phyloP scores from a whole-genome alignment of 2,113 vertebrate genomes.

The Hipposideros armiger region DNA sequence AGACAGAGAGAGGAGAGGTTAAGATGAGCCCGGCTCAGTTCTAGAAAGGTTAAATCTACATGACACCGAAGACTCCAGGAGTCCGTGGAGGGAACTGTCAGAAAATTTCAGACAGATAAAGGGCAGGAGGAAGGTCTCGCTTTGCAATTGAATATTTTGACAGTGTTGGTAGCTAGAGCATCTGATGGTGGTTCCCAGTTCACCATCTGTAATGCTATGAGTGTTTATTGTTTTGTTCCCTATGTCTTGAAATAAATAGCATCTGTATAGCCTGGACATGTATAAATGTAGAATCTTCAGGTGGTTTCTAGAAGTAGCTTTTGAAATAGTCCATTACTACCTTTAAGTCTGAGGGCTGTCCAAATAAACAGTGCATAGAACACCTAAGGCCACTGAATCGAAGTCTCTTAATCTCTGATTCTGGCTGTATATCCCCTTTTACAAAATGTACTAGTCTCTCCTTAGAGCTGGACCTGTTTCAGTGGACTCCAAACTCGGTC shows the following conservation, averaged over 20 bases:
- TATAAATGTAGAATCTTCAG: slow-evolving; percentile 17
- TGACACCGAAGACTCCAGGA: neutral
- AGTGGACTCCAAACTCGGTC: neutral
- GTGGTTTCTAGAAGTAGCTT: neutral
- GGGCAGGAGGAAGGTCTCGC: neutral
- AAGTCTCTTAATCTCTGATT: neutral
- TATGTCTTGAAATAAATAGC: neutral
- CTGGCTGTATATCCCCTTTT: neutral
- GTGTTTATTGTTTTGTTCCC: neutral
- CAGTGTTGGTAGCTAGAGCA: neutral
- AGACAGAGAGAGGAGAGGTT: neutral
- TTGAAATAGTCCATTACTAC: neutral
- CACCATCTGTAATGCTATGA: neutral
- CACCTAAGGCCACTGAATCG: neutral
- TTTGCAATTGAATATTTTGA: neutral
- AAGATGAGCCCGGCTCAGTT: neutral
- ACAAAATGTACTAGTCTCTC: neutral
- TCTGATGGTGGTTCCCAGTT: neutral
- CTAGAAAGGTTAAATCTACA: neutral
- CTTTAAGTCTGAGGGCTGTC: neutral
- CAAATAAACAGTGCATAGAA: neutral
- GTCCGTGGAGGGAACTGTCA: neutral
- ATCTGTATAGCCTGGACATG: neutral
- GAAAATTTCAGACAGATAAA: neutral
- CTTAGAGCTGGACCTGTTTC: neutral